Evolutionary conservation across 2,113 vertebrate species (phyloP).

Genomic region (Neotoma lepida): DNA sequence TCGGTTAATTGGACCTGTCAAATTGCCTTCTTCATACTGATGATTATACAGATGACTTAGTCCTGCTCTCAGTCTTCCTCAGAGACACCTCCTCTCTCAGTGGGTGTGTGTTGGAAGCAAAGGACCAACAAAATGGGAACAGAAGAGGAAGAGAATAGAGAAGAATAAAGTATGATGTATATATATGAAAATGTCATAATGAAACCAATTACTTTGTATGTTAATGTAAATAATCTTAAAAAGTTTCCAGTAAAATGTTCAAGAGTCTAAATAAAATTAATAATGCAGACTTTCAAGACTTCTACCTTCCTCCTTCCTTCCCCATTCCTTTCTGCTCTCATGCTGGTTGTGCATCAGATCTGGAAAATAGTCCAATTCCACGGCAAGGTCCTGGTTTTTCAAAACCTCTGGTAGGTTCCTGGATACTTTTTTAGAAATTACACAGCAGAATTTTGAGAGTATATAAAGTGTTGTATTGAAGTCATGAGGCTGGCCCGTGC

Average conservation of each 20-base stretch:
- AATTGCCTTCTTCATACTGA: neutral
- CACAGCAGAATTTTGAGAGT: neutral
- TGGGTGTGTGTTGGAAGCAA: neutral
- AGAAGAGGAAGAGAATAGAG: neutral
- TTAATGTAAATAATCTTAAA: neutral
- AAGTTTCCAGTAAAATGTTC: neutral
- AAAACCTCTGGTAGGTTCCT: neutral
- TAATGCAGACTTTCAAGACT: neutral
- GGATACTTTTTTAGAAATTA: neutral
- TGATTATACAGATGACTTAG: neutral
- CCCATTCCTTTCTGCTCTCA: neutral
- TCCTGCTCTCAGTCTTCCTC: neutral
- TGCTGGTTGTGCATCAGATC: neutral
- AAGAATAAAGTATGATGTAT: neutral
- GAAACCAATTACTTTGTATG: neutral
- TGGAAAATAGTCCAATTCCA: neutral
- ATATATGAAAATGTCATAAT: neutral
- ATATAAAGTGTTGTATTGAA: neutral
- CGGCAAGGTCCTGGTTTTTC: neutral
- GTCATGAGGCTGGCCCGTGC: neutral
- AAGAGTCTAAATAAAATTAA: neutral
- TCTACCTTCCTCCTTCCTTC: neutral
- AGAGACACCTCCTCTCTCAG: neutral
- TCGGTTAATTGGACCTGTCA: neutral
- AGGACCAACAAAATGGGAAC: neutral